Percentiles rank a stretch among this genome's conserved stretches.
Conservation (phyloP, 1,140 invertebrate species). For the Parapsyche elsis region DNA sequence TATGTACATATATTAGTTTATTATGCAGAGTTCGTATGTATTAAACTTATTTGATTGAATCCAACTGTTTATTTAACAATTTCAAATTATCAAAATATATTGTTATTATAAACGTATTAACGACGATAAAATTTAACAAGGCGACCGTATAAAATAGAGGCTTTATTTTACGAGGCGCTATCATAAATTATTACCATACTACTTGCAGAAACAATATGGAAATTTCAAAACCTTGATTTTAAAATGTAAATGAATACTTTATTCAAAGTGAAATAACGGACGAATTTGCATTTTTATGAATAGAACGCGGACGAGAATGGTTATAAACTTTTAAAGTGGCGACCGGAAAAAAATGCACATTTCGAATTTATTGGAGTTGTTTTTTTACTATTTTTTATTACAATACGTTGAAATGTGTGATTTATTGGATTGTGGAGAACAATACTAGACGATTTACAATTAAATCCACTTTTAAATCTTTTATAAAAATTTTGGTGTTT, state of each 20-base stretch:
- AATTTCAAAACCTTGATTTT: constrained; percentile 36
- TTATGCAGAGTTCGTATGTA: no score
- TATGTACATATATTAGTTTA: background rate
- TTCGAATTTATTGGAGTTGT: no score
- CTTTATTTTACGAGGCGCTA: constrained; percentile 19
- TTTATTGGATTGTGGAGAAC: no score
- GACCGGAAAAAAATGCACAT: background rate
- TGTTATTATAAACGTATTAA: no score
- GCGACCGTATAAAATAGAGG: constrained; percentile 20
- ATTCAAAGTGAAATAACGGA: constrained; percentile 38
- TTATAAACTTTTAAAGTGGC: constrained; percentile 25
- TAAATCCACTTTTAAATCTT: no score
- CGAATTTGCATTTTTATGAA: constrained; percentile 41
- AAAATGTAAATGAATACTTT: constrained; percentile 40
- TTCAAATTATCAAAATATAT: no score
- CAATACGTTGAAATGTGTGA: no score
- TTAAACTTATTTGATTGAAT: no score
- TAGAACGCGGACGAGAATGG: constrained; percentile 23
- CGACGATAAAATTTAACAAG: background rate
- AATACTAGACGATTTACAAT: no score
- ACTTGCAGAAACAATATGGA: constrained; percentile 34
- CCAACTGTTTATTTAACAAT: no score
- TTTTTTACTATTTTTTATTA: no score
- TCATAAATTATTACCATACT: constrained; percentile 31
- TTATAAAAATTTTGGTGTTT: no score